A percentile compares a stretch with the other conserved stretches of the same genome.
phyloP scores from a whole-genome alignment of 2,113 vertebrate genomes.

The Channa maculata region DNA sequence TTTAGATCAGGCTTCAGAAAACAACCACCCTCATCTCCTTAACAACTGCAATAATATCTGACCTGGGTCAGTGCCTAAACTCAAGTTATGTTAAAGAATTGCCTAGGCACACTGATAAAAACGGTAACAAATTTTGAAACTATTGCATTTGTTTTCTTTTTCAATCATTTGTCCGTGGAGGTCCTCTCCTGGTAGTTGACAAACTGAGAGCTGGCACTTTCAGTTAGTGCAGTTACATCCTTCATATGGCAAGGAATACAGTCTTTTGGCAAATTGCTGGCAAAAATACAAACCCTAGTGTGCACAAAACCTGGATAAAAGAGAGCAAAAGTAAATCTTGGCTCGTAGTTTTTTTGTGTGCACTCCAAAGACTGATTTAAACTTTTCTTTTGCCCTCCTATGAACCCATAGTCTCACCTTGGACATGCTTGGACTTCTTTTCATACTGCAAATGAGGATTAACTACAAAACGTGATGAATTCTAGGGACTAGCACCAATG shows the following conservation, averaged over 20 bases:
- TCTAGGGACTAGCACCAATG: too few relatives aligned
- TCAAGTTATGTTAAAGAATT: neutral
- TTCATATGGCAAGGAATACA: neutral
- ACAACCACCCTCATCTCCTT: conserved; percentile 10
- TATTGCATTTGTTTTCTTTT: neutral
- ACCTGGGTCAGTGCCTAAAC: neutral
- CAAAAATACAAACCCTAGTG: neutral
- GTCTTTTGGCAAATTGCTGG: neutral
- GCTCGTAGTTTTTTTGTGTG: neutral
- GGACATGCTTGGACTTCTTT: too few relatives aligned
- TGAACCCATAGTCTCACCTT: too few relatives aligned
- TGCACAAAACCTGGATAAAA: neutral
- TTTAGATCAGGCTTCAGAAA: conserved; percentile 3
- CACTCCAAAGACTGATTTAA: too few relatives aligned
- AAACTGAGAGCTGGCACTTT: neutral
- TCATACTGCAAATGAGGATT: too few relatives aligned
- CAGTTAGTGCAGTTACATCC: neutral
- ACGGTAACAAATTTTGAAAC: neutral
- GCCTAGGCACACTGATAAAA: neutral
- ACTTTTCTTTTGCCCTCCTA: neutral
- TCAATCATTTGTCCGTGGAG: neutral
- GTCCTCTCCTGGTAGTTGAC: too few relatives aligned
- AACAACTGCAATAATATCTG: neutral
- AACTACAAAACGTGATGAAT: too few relatives aligned
- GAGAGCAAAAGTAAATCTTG: neutral